phyloP scores from a whole-genome alignment of 2,888 invertebrate species.

The Alloplasta piceator region DNA sequence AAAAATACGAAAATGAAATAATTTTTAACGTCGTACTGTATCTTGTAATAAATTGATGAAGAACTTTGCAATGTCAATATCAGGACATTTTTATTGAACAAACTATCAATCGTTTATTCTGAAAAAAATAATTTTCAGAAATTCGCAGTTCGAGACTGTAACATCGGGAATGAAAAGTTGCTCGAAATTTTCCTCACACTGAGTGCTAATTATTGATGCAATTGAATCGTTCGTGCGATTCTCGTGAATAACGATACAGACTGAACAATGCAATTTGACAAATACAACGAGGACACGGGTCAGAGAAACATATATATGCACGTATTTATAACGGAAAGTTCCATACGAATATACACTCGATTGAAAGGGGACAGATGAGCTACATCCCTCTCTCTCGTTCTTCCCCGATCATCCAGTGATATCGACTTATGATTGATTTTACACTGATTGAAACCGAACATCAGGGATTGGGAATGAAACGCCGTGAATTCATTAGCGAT shows the following conservation, averaged over 20 bases:
- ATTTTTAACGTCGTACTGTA: too few species aligned
- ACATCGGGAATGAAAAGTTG: too few species aligned
- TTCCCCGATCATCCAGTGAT: conserved; percentile 57
- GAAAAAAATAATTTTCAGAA: too few species aligned
- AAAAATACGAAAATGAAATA: too few species aligned
- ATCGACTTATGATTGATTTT: conserved; percentile 67
- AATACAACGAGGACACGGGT: conserved; percentile 47
- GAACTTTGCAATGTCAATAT: too few species aligned
- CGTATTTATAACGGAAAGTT: conserved; percentile 22
- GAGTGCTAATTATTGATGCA: too few species aligned
- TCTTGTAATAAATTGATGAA: too few species aligned
- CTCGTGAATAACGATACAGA: conserved; percentile 49
- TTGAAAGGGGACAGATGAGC: conserved; percentile 62
- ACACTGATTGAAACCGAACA: conserved; percentile 64
- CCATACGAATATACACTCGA: conserved; percentile 59
- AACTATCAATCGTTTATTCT: too few species aligned
- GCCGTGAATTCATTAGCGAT: conserved; percentile 64
- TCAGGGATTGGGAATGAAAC: conserved; percentile 63
- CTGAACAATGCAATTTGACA: conserved; percentile 59
- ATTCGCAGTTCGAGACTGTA: too few species aligned
- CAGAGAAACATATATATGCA: conserved; percentile 7
- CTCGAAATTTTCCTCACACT: too few species aligned
- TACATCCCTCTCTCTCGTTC: not conserved
- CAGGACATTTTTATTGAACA: too few species aligned
- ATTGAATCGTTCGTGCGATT: too few species aligned